These are phyloP conservation scores for Drosophila siamana DNA, from an alignment of 2,888 invertebrate species.

Conservation along the genomic window DNA sequence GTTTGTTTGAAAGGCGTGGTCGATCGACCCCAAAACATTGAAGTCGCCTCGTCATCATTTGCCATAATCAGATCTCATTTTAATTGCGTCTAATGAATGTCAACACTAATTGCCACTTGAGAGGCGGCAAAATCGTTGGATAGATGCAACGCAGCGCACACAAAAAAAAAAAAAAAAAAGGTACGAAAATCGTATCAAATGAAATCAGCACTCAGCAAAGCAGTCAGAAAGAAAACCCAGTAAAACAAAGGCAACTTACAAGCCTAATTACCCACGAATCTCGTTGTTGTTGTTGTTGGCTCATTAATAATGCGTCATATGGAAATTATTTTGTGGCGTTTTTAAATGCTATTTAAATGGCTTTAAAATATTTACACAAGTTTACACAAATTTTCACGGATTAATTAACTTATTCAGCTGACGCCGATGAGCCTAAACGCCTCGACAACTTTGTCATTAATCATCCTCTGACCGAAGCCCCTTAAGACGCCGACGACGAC, in stretches of 20 bases:
- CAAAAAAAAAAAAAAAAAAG: conserved; percentile 18
- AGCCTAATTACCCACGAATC: conserved; percentile 45
- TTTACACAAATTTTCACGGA: conserved; percentile 41
- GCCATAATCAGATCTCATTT: conserved; percentile 74
- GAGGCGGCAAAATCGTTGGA: conserved; percentile 41
- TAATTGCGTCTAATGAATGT: conserved; percentile 78
- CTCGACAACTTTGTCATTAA: conserved; percentile 22
- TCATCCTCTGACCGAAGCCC: conserved; percentile 12
- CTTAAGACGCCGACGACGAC: background rate
- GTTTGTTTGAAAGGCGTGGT: conserved; percentile 50
- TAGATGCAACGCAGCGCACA: conserved; percentile 23
- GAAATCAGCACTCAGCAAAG: conserved; percentile 32
- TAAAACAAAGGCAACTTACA: conserved; percentile 43
- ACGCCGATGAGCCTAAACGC: conserved; percentile 17
- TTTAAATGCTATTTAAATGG: conserved; percentile 40
- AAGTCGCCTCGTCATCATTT: conserved; percentile 57
- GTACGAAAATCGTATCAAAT: conserved; percentile 38
- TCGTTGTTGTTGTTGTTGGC: conserved; percentile 18
- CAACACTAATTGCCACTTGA: conserved; percentile 76
- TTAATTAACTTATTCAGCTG: conserved; percentile 55
- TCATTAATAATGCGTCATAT: conserved; percentile 37
- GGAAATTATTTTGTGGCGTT: conserved; percentile 22
- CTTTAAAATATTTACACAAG: conserved; percentile 51
- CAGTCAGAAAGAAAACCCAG: conserved; percentile 30
- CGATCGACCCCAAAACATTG: conserved; percentile 28